phyloP scores from a whole-genome alignment of 2,888 invertebrate genomes.

The Crocallis elinguaria region DNA sequence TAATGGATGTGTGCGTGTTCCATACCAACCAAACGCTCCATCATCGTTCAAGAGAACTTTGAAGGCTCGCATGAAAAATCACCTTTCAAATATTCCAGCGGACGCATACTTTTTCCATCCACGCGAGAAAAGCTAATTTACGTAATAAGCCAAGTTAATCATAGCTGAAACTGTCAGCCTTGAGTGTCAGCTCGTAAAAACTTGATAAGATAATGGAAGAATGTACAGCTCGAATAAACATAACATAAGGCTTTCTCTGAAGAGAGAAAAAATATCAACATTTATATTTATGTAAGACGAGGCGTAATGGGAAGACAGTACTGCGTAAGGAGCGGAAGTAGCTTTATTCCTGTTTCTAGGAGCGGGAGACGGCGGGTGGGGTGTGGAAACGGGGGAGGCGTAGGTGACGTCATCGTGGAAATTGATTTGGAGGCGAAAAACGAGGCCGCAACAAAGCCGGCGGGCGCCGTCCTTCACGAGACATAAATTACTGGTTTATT shows the following conservation, averaged over 20 bases:
- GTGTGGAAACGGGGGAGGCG: constrained; percentile 48
- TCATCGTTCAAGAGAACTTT: constrained; percentile 38
- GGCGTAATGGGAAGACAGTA: constrained; percentile 58
- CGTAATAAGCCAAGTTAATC: constrained; percentile 30
- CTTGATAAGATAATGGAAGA: constrained; percentile 35
- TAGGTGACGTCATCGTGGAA: constrained; percentile 76
- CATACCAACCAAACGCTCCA: constrained; percentile 41
- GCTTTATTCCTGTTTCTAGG: constrained; percentile 64
- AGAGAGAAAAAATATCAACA: constrained; percentile 45
- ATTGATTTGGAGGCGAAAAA: constrained; percentile 80
- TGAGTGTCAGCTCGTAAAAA: constrained; percentile 33
- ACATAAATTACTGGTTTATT: constrained; percentile 76
- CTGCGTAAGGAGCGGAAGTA: constrained; percentile 68
- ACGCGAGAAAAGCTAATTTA: constrained; percentile 22
- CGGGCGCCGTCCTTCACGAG: constrained; percentile 65
- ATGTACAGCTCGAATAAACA: constrained; percentile 33
- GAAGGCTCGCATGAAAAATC: constrained; percentile 27
- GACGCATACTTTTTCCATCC: constrained; percentile 12
- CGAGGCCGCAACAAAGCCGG: constrained; percentile 72
- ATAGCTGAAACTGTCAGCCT: constrained; percentile 29
- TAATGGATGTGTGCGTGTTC: constrained; percentile 53
- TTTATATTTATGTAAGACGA: constrained; percentile 51
- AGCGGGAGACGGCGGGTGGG: constrained; percentile 50
- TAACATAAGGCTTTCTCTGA: constrained; percentile 38
- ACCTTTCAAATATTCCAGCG: constrained; percentile 18